Evolutionary conservation across 2,888 invertebrate genomes (phyloP).

Genomic region (Pyrocoelia pectoralis): DNA sequence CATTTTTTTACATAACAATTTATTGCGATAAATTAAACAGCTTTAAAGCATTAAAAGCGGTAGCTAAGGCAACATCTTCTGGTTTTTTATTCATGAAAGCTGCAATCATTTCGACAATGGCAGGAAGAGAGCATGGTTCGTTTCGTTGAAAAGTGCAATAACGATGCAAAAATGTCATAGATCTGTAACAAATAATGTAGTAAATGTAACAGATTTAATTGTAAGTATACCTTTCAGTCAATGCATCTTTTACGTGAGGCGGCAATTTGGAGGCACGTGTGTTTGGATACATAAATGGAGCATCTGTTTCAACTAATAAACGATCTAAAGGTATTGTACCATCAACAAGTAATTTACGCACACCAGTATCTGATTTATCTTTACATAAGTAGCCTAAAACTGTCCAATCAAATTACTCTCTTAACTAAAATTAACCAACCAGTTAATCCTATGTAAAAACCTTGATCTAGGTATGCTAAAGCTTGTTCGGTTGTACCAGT

Average conservation of each 20-base stretch:
- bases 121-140: constrained; percentile 93
- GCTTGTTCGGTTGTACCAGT: constrained; percentile 89
- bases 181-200: constrained; percentile 60
- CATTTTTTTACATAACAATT: not conserved
- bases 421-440: constrained; percentile 57
- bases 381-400: constrained; percentile 81
- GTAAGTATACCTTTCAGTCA: constrained; percentile 78
- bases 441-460: constrained; percentile 86
- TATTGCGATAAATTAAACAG: constrained; percentile 85
- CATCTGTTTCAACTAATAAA: constrained; percentile 90
- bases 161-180: constrained; percentile 82
- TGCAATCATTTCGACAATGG: constrained; percentile 93
- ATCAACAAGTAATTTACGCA: constrained; percentile 82
- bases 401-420: not conserved
- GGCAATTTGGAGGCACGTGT: constrained; percentile 92
- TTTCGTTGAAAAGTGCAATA: constrained; percentile 97
- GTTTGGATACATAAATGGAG: constrained; percentile 96
- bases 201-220: constrained; percentile 8
- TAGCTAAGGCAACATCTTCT: constrained; percentile 89
- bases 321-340: constrained; percentile 83
- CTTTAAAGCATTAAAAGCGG: constrained; percentile 91
- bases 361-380: constrained; percentile 92
- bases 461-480: constrained; percentile 80
- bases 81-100: constrained; percentile 87
- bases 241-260: constrained; percentile 82